phyloP scores from a whole-genome alignment of 1,140 invertebrate species.

The Halictus rubicundus region DNA sequence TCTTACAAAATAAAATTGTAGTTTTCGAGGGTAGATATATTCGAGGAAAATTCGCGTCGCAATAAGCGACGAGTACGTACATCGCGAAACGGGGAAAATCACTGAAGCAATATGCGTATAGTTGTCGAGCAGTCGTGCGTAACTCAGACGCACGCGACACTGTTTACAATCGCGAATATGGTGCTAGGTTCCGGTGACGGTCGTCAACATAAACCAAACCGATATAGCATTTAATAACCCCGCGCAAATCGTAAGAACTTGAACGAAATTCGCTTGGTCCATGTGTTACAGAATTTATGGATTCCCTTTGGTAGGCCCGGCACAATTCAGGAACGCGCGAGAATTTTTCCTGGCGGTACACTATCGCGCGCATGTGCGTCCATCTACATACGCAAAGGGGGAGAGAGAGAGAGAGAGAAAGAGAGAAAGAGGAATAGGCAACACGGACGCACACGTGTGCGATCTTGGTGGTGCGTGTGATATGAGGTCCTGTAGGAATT shows the following conservation, averaged over 20 bases:
- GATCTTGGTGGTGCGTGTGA: slow-evolving; percentile 48
- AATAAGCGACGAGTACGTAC: no score
- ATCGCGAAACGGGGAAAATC: no score
- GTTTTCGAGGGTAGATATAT: no score
- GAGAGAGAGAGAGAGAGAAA: no score
- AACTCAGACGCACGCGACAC: neutral
- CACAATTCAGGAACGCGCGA: slow-evolving; percentile 20
- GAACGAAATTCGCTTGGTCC: slow-evolving; percentile 23
- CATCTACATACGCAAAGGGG: neutral
- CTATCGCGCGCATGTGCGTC: slow-evolving; percentile 21
- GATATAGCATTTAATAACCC: slow-evolving; percentile 18
- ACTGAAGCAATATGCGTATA: no score
- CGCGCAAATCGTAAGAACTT: slow-evolving; percentile 21
- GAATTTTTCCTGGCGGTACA: slow-evolving; percentile 17
- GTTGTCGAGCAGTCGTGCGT: no score
- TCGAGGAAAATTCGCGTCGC: no score
- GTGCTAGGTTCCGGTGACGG: neutral
- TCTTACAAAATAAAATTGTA: no score
- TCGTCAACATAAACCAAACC: neutral
- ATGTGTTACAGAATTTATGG: slow-evolving; percentile 36
- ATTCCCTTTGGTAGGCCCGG: slow-evolving; percentile 17
- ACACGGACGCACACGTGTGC: neutral
- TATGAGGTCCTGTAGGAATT: slow-evolving; percentile 76
- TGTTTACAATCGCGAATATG: neutral
- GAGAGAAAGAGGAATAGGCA: neutral